Conservation (phyloP, 1,140 invertebrate species). For the Drosophila mauritiana region DNA sequence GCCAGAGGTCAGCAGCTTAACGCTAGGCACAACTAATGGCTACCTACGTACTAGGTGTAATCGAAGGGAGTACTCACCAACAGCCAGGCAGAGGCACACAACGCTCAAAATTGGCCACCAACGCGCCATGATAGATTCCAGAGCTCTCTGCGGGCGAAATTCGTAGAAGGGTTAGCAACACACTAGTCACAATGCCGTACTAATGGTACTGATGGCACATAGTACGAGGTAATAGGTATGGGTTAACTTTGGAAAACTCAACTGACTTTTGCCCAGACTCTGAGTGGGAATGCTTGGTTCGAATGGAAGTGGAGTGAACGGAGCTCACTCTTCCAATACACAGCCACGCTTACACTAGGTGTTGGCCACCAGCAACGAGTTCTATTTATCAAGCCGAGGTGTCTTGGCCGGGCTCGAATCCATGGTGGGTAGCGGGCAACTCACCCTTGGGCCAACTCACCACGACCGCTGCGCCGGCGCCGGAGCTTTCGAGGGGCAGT, state of each 20-base stretch:
- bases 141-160: conserved; percentile 54
- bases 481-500: conserved; percentile 65
- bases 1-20: conserved; percentile 66
- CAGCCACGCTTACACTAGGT: conserved; percentile 85
- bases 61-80: conserved; percentile 69
- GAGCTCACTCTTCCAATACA: conserved; percentile 82
- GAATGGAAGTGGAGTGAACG: conserved; percentile 59
- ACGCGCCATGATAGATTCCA: conserved; percentile 73
- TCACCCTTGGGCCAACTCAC: conserved; percentile 4
- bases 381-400: conserved; percentile 85
- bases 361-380: conserved; percentile 81
- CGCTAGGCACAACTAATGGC: conserved; percentile 18
- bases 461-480: conserved; percentile 54
- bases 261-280: conserved; percentile 63
- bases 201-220: neutral
- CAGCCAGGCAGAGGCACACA: conserved; percentile 69
- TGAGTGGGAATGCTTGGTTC: conserved; percentile 38
- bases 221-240: neutral
- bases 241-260: conserved; percentile 6
- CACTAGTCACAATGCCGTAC: conserved; percentile 16
- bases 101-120: conserved; percentile 75
- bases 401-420: conserved; percentile 40
- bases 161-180: conserved; percentile 43
- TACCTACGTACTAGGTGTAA: conserved; percentile 21
- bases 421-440: conserved; percentile 53